Conservation (phyloP, 1,140 invertebrate species). For the Cotesia vestalis region DNA sequence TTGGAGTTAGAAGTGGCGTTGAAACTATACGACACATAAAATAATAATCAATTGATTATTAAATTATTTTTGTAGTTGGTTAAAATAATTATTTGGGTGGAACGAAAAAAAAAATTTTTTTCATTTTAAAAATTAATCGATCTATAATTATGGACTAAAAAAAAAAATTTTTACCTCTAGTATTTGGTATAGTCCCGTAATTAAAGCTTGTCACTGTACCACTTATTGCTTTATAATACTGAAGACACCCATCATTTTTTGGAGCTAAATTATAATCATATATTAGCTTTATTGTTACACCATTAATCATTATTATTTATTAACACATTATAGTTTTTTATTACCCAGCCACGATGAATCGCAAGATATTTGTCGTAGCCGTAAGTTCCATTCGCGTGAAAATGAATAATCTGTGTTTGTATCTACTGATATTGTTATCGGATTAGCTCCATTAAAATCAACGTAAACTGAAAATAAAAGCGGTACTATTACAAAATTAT, state of each 20-base stretch:
- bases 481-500: slow-evolving; percentile 81
- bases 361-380: slow-evolving; percentile 78
- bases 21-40: slow-evolving; percentile 26
- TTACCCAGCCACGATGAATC: slow-evolving; percentile 72
- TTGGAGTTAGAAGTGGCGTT: slow-evolving; percentile 53
- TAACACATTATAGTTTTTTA: slow-evolving; percentile 4
- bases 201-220: slow-evolving; percentile 81
- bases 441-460: slow-evolving; percentile 74
- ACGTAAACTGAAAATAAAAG: slow-evolving; percentile 71
- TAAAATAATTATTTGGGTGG: not conserved
- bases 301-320: slow-evolving; percentile 30
- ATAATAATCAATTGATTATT: not conserved
- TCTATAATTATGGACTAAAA: not conserved
- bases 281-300: not conserved
- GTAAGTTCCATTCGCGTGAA: slow-evolving; percentile 79
- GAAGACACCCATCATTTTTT: slow-evolving; percentile 73
- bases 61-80: not conserved
- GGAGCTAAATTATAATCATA: slow-evolving; percentile 68
- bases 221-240: slow-evolving; percentile 74
- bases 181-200: slow-evolving; percentile 71
- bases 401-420: slow-evolving; percentile 70
- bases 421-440: slow-evolving; percentile 75
- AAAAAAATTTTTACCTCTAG: slow-evolving; percentile 45
- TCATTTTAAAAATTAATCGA: not conserved
- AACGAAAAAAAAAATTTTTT: not conserved